phyloP scores from a whole-genome alignment of 2,888 invertebrate genomes.

The Cremastobaeus sp. region DNA sequence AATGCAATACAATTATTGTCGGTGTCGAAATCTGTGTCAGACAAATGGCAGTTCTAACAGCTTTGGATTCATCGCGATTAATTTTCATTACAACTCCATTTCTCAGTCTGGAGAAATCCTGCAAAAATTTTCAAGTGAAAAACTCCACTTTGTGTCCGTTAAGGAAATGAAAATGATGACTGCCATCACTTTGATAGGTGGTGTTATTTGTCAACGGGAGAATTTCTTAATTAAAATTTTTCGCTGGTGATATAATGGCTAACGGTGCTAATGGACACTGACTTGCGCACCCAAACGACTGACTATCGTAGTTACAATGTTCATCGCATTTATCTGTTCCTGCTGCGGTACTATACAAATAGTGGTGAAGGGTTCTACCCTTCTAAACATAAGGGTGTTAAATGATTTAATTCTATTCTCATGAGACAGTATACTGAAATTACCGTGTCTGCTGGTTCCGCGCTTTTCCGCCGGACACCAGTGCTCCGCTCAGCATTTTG shows the following conservation, averaged over 20 bases:
- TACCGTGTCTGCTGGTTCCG: constrained; percentile 72
- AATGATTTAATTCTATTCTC: constrained; percentile 77
- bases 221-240: constrained; percentile 58
- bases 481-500: constrained; percentile 60
- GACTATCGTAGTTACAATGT: constrained; percentile 71
- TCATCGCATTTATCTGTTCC: constrained; percentile 75
- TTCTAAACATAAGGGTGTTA: constrained; percentile 74
- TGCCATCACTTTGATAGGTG: constrained; percentile 10
- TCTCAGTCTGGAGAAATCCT: no score
- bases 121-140: background rate
- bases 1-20: background rate
- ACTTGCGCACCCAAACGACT: constrained; percentile 68
- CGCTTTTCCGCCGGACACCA: constrained; percentile 64
- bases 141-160: background rate
- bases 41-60: no score
- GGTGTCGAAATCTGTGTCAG: no score
- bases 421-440: constrained; percentile 69
- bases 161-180: background rate
- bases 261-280: constrained; percentile 68
- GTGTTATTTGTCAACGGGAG: constrained; percentile 27
- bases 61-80: no score
- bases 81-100: no score
- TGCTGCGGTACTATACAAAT: constrained; percentile 71
- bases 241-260: constrained; percentile 36
- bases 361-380: constrained; percentile 61